phyloP scores from a whole-genome alignment of 2,888 invertebrate species.

The Trichogramma evanescens region DNA sequence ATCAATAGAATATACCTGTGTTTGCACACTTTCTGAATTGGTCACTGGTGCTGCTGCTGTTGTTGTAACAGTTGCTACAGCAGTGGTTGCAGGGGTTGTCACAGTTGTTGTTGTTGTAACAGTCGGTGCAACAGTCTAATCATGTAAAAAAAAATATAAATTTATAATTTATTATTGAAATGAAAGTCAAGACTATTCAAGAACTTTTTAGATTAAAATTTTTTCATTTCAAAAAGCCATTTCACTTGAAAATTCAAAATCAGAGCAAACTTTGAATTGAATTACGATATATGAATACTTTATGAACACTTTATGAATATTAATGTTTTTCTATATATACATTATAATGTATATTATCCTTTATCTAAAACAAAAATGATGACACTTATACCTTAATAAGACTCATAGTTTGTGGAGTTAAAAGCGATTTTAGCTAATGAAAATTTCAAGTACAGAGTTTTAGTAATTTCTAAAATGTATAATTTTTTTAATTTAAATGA shows the following conservation, averaged over 20 bases:
- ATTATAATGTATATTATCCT: constrained; percentile 2
- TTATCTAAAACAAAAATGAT: constrained; percentile 20
- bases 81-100: constrained; percentile 41
- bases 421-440: not conserved
- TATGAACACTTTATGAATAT: no score
- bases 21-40: constrained; percentile 40
- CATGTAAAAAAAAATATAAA: constrained; percentile 10
- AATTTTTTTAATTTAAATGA: no score
- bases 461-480: no score
- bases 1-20: constrained; percentile 25
- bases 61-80: constrained; percentile 39
- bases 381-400: constrained; percentile 44
- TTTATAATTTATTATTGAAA: constrained; percentile 1
- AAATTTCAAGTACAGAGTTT: no score
- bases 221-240: not conserved
- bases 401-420: constrained; percentile 30
- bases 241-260: no score
- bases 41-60: constrained; percentile 37
- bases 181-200: constrained; percentile 12
- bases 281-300: no score
- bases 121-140: constrained; percentile 41
- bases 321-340: not conserved
- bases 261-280: no score
- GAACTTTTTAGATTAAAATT: not conserved
- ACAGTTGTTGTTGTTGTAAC: constrained; percentile 42